These are phyloP conservation scores for Ctenomys sociabilis DNA, from an alignment of 2,113 vertebrate species.

Conservation along the genomic window DNA sequence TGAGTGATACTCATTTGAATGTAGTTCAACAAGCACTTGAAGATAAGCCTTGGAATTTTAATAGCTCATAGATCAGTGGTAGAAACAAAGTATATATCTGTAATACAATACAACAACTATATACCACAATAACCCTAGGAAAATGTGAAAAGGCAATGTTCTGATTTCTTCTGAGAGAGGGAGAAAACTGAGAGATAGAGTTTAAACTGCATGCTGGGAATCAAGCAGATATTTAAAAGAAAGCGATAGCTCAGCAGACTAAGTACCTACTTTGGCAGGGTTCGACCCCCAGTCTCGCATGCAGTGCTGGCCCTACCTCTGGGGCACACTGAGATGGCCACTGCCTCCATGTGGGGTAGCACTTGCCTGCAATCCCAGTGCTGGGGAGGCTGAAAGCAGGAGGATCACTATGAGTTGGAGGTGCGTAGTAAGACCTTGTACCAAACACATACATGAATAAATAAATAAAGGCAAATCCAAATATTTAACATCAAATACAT, in stretches of 20 bases:
- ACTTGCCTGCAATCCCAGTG: no score
- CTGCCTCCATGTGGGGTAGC: no score
- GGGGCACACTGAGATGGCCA: no score
- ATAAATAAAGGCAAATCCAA: background rate
- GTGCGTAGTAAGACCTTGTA: no score
- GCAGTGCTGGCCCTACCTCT: no score
- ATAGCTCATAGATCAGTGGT: background rate
- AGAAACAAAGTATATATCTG: background rate
- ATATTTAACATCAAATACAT: background rate
- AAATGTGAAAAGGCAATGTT: background rate
- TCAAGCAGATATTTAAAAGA: rapidly evolving
- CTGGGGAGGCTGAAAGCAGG: no score
- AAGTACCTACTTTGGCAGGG: no score
- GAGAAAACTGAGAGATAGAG: background rate
- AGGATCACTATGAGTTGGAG: no score
- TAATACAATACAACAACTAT: background rate
- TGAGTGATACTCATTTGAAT: background rate
- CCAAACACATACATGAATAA: no score
- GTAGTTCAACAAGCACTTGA: background rate
- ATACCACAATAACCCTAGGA: background rate
- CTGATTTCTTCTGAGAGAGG: background rate
- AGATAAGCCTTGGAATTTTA: background rate
- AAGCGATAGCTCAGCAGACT: background rate
- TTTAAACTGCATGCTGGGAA: background rate
- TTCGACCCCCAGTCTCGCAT: no score